phyloP scores from a whole-genome alignment of 2,888 invertebrate genomes.

The Thysanoteuthis rhombus region DNA sequence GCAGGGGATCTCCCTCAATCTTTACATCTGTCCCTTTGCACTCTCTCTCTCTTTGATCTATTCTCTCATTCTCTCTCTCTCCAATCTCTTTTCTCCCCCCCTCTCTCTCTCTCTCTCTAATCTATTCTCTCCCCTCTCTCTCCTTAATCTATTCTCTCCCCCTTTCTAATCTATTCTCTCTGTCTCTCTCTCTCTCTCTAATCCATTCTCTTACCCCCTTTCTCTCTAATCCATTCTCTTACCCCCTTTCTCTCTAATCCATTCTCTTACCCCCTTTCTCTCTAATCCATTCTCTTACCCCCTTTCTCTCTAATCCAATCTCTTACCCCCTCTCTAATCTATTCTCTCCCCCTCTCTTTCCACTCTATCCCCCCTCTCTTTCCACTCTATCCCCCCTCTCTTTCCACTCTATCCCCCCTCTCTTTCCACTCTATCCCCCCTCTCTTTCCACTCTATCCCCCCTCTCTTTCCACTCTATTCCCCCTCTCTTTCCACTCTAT shows the following conservation, averaged over 20 bases:
- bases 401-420: not conserved
- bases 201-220: too few species aligned
- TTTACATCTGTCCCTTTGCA: too few species aligned
- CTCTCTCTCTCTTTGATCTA: not conserved
- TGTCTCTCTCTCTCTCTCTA: too few species aligned
- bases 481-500: not conserved
- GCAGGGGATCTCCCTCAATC: not conserved
- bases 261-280: too few species aligned
- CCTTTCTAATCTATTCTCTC: too few species aligned
- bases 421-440: not conserved
- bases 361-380: not conserved
- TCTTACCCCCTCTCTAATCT: too few species aligned
- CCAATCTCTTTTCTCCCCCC: too few species aligned
- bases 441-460: not conserved
- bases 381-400: not conserved
- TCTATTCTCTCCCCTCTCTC: too few species aligned
- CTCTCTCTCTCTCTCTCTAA: too few species aligned
- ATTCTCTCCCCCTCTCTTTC: not conserved
- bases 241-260: not conserved
- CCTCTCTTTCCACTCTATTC: not conserved
- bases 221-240: not conserved
- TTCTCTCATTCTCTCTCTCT: not conserved
- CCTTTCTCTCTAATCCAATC: not conserved
- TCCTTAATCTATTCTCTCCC: too few species aligned
- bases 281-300: too few species aligned